These are phyloP conservation scores for Chouioia cunea DNA, from an alignment of 2,888 invertebrate species.

Conservation along the genomic window DNA sequence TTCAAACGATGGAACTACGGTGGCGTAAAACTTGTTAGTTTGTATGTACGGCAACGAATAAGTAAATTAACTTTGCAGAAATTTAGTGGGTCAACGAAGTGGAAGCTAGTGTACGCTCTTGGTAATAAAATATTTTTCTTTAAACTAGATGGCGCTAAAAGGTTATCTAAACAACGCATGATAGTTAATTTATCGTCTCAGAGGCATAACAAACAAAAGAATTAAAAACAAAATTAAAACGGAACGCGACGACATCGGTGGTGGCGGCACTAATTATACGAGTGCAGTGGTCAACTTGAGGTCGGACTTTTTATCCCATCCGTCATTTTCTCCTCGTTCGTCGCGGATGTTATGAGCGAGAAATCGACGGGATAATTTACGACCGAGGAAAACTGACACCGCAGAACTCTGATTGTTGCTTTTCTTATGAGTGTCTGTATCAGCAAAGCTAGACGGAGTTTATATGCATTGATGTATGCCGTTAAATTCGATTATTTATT, in stretches of 20 bases:
- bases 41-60: too few species aligned
- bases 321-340: conserved; percentile 3
- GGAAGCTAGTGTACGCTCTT: too few species aligned
- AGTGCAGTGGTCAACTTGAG: conserved; percentile 32
- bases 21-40: too few species aligned
- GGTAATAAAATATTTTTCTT: too few species aligned
- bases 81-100: too few species aligned
- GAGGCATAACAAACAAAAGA: conserved; percentile 20
- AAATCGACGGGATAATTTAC: too few species aligned
- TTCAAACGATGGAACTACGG: too few species aligned
- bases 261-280: conserved; percentile 35
- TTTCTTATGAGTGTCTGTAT: neutral
- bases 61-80: too few species aligned
- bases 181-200: conserved; percentile 33
- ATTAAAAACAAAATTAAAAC: conserved; percentile 5
- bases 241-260: conserved; percentile 9
- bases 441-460: too few species aligned
- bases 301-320: conserved; percentile 11
- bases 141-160: conserved; percentile 37
- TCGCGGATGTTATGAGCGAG: neutral
- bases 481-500: too few species aligned
- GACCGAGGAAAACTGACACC: too few species aligned
- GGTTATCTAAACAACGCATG: conserved; percentile 38
- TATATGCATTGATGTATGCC: too few species aligned
- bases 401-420: conserved; percentile 5